phyloP scores from a whole-genome alignment of 2,888 invertebrate species.

The Autographa gamma region DNA sequence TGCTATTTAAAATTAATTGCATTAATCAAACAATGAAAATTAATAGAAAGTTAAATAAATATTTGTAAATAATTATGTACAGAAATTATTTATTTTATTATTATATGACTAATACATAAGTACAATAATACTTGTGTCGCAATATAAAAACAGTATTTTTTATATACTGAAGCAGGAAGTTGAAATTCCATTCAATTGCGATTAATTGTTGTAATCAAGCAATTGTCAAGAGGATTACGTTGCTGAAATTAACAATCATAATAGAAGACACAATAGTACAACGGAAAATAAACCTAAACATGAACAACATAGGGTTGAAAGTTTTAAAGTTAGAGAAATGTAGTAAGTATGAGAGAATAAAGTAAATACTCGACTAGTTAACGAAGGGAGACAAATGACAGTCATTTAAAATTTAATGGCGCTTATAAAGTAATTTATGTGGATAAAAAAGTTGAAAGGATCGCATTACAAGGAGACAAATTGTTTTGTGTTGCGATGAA shows the following conservation, averaged over 20 bases:
- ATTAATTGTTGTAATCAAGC: slow-evolving; percentile 88
- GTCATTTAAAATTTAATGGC: slow-evolving; percentile 74
- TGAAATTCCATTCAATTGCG: slow-evolving; percentile 85
- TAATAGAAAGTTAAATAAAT: neutral
- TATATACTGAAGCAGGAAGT: slow-evolving; percentile 74
- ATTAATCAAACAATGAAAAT: neutral
- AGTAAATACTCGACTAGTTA: slow-evolving; percentile 74
- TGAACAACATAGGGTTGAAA: slow-evolving; percentile 60
- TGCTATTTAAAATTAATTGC: neutral
- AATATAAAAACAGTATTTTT: slow-evolving; percentile 32
- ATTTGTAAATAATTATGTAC: neutral
- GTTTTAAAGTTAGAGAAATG: slow-evolving; percentile 36
- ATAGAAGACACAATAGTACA: slow-evolving; percentile 62
- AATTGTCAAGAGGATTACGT: slow-evolving; percentile 82
- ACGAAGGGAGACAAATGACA: slow-evolving; percentile 74
- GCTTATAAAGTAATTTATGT: slow-evolving; percentile 69
- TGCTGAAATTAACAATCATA: slow-evolving; percentile 83
- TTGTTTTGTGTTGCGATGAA: slow-evolving; percentile 28
- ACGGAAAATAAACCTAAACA: slow-evolving; percentile 58
- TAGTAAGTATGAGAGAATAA: slow-evolving; percentile 65
- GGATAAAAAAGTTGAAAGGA: slow-evolving; percentile 48
- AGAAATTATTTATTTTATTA: neutral
- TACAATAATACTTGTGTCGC: slow-evolving; percentile 9
- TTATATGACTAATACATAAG: neutral
- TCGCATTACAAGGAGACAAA: slow-evolving; percentile 39